Base-by-base conservation (phyloP, 1,140 invertebrate species). In the Caenorhabditis latens region DNA sequence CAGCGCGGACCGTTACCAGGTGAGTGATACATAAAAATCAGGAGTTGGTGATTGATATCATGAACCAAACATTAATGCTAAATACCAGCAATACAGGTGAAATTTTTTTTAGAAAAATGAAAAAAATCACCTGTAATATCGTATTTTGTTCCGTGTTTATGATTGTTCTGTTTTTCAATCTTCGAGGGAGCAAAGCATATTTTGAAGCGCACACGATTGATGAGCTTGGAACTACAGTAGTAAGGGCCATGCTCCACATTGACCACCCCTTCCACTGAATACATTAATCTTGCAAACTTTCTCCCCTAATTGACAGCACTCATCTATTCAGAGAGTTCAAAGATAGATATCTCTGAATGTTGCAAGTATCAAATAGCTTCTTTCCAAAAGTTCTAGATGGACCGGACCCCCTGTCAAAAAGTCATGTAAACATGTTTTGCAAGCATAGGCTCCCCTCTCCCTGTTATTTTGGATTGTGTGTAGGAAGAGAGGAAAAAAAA, bases 1-100 rank as follows among this genome's bases (percentile, higher is more conserved):
- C 32, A 90, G 88, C 46, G 88, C 90, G 16, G 90, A 91, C 53
- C 87, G 91, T 84, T 91, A 90, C 87, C 91, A 91, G 87, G 90
- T 91, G 83, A 21, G 53, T 11, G 8, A 14, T 46, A 11, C 55
- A 58, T 1, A 58, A 58, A 58, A 58, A 58, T n/a, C 55, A 16
- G 50, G 1, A 32, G 32, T 32, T 32, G 32, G 32, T 32, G 32
- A 32, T 32, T 32, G 32, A 32, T 32, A 32, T 32, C 32, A 19
- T 32, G 24, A 63, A 32, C 32, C 61, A 63, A 40, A 21, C 19
- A 63, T 32, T 24, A 58, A 63, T 58, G 61, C 8, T 32, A 24
- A 63, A 63, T 24, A 63, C 8, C 61, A 58, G 55, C 4, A 16
- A 8, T 21, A n/a, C 19, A 32, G 24, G 19, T 32, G 61, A 32